Conservation (phyloP, 2,888 invertebrate species). For the Parapristionchus giblindavisi region DNA sequence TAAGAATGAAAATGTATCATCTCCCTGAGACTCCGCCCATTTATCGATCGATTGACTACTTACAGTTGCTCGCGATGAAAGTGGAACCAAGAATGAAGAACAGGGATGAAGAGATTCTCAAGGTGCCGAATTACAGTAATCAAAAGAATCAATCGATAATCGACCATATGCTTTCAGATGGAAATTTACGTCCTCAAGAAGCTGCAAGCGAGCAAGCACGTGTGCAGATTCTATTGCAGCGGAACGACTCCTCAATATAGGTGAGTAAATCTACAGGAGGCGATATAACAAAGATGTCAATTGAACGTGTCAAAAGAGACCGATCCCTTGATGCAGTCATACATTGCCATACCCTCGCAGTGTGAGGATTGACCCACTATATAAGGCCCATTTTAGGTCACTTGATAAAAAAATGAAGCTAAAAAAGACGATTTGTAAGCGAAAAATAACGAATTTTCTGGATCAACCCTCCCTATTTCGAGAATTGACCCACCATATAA, state of each 20-base stretch:
- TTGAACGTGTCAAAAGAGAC: neutral
- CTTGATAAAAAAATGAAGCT: no score
- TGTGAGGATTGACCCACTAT: no score
- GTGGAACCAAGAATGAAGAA: constrained; percentile 35
- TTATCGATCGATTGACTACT: neutral
- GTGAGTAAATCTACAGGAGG: neutral
- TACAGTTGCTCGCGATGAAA: constrained; percentile 34
- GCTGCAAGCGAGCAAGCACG: constrained; percentile 47
- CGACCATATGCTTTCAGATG: constrained; percentile 41
- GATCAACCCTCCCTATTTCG: no score
- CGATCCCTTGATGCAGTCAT: neutral
- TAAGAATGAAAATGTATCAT: constrained; percentile 14
- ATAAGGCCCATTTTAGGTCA: no score
- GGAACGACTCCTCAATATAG: constrained; percentile 26
- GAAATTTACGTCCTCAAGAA: constrained; percentile 57
- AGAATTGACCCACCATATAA: no score
- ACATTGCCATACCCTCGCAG: neutral
- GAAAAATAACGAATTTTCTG: no score
- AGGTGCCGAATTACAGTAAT: constrained; percentile 6
- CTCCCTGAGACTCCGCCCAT: neutral
- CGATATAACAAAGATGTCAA: neutral
- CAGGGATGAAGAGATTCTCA: constrained; percentile 35
- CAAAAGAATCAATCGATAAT: neutral
- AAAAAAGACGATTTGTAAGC: no score
- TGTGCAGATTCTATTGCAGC: constrained; percentile 25